A percentile compares a stretch with the other conserved stretches of the same genome.
These are phyloP conservation scores for Hippoglossus hippoglossus DNA, from an alignment of 2,797 vertebrate genomes.

Conservation along the genomic window DNA sequence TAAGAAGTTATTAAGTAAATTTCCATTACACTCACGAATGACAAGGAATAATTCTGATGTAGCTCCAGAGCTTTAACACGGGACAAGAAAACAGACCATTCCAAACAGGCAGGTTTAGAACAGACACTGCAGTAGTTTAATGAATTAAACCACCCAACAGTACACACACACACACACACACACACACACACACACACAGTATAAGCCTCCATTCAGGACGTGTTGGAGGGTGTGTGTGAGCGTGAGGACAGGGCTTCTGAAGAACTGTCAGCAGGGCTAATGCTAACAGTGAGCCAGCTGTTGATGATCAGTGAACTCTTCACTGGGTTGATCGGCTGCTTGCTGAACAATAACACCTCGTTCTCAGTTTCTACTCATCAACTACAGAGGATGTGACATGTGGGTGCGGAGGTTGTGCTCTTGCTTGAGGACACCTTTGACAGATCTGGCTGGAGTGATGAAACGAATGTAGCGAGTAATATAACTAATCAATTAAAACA, in stretches of 20 bases:
- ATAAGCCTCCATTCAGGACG: neutral
- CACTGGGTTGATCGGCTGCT: neutral
- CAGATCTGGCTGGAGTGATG: neutral
- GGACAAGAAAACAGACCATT: too few species aligned
- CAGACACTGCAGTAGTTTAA: too few species aligned
- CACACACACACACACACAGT: too few species aligned
- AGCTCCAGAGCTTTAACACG: too few species aligned
- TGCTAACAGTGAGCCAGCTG: neutral
- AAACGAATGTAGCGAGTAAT: neutral
- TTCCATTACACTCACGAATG: too few species aligned
- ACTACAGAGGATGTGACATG: neutral
- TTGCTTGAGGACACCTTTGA: neutral
- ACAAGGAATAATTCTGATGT: too few species aligned
- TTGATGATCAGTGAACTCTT: neutral
- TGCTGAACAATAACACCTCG: neutral
- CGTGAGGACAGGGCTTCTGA: neutral
- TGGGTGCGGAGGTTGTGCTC: neutral
- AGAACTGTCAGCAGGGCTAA: neutral
- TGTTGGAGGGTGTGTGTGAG: neutral
- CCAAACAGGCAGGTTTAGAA: too few species aligned
- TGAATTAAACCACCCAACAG: too few species aligned
- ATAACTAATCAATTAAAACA: neutral
- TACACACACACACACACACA: too few species aligned
- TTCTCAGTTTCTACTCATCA: neutral
- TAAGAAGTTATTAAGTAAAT: too few species aligned